Conservation (phyloP, 2,113 vertebrate genomes). For the Micronycteris hirsuta region DNA sequence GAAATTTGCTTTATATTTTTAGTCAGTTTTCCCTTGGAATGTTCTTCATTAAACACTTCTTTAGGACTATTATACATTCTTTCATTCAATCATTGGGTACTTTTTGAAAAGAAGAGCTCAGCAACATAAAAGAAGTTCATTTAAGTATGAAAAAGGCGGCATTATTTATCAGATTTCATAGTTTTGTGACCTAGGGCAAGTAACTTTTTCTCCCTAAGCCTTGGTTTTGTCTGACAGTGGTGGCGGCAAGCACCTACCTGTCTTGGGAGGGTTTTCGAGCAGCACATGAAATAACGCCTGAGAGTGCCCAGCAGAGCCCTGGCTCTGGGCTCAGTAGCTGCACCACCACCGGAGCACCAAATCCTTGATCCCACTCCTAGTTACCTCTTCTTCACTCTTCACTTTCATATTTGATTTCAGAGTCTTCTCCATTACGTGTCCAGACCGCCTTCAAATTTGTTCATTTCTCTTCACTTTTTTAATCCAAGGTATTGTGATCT, state of each 20-base stretch:
- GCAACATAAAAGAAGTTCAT: neutral
- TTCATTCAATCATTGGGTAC: neutral
- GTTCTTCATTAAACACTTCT: neutral
- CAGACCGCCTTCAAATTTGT: neutral
- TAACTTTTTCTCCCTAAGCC: neutral
- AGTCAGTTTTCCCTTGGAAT: neutral
- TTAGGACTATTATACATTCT: neutral
- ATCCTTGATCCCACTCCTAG: neutral
- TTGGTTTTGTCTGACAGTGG: neutral
- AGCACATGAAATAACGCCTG: neutral
- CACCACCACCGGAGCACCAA: neutral
- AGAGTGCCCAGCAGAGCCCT: neutral
- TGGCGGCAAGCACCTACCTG: accelerated
- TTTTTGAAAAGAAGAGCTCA: neutral
- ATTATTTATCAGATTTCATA: neutral
- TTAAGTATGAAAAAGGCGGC: neutral
- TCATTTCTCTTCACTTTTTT: neutral
- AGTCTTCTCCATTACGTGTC: neutral
- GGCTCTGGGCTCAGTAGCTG: neutral
- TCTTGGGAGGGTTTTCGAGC: neutral
- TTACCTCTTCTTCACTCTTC: neutral
- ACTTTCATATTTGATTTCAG: neutral
- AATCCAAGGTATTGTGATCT: neutral
- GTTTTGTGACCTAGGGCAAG: neutral
- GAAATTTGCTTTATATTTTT: neutral